Evolutionary conservation across 1,140 invertebrate genomes (phyloP).

Genomic region (Platyura marginata): DNA sequence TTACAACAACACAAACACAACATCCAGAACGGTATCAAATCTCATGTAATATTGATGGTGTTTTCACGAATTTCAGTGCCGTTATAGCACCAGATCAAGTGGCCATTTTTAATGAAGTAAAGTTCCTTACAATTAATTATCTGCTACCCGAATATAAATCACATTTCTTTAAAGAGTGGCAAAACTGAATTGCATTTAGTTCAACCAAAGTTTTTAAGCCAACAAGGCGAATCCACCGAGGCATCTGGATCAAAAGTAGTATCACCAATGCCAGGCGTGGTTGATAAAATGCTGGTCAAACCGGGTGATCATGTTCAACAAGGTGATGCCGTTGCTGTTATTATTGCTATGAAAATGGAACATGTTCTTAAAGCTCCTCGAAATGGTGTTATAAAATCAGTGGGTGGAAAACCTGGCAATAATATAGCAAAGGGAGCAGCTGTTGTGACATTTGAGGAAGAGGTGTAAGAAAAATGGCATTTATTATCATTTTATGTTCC

Average conservation of each 20-base stretch:
- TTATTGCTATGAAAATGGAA: conserved; percentile 99
- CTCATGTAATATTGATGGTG: conserved; percentile 24
- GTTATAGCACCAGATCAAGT: conserved; percentile 29
- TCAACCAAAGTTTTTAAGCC: conserved; percentile 28
- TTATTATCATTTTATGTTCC: background rate
- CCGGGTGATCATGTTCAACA: conserved; percentile 52
- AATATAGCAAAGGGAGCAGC: conserved; percentile 60
- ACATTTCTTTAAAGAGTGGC: conserved; percentile 26
- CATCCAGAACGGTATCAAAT: conserved; percentile 20
- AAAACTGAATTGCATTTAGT: conserved; percentile 29
- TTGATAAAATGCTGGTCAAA: conserved; percentile 78
- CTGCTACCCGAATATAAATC: background rate
- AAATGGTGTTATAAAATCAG: conserved; percentile 52
- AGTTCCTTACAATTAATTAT: background rate
- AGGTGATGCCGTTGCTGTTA: conserved; percentile 59
- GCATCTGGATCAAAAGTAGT: conserved; percentile 12
- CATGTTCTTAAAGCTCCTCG: conserved; percentile 68
- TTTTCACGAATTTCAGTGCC: conserved; percentile 26
- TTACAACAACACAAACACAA: conserved; percentile 20
- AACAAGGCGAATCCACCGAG: conserved; percentile 12
- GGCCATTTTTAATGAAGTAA: conserved; percentile 36
- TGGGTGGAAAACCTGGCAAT: conserved; percentile 58
- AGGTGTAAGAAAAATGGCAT: background rate
- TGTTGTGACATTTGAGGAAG: conserved; percentile 30
- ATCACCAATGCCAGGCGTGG: conserved; percentile 89